phyloP scores from a whole-genome alignment of 2,113 vertebrate genomes.

The Penelope pileata region DNA sequence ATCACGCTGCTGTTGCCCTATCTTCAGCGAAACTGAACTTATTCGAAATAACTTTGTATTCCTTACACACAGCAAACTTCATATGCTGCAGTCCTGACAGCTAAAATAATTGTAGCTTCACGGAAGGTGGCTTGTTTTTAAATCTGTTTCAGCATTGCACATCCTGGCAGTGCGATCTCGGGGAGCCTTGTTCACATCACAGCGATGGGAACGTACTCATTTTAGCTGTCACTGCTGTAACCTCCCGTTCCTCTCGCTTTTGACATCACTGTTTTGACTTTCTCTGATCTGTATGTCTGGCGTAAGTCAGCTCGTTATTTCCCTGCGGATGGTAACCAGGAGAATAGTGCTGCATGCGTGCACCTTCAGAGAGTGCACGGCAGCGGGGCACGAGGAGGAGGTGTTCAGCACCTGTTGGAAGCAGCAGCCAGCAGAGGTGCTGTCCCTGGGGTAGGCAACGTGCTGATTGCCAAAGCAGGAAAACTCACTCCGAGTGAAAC shows the following conservation, averaged over 20 bases:
- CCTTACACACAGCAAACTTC: not conserved
- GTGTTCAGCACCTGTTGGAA: not conserved
- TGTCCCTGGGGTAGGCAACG: not conserved
- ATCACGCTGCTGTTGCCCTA: rapidly evolving
- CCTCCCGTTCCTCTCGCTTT: not conserved
- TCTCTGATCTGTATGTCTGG: not conserved
- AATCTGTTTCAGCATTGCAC: not conserved
- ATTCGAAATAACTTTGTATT: not conserved
- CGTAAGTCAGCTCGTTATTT: not conserved
- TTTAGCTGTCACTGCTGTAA: conserved; percentile 12
- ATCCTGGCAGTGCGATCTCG: not conserved
- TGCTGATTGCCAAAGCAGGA: not conserved
- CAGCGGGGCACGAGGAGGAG: not conserved
- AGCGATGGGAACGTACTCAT: not conserved
- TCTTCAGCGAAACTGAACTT: not conserved
- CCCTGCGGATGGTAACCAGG: not conserved
- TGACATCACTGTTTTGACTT: conserved; percentile 32
- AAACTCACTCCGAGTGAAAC: not conserved
- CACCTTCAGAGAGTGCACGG: not conserved
- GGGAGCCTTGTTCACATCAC: not conserved
- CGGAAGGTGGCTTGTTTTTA: not conserved
- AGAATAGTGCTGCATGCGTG: not conserved
- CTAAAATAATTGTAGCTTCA: not conserved
- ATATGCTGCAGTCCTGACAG: not conserved
- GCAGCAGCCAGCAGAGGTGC: not conserved